A percentile compares a stretch with the other conserved stretches of the same genome.
phyloP scores from a whole-genome alignment of 2,888 invertebrate species.

The Pyrgus malvae region DNA sequence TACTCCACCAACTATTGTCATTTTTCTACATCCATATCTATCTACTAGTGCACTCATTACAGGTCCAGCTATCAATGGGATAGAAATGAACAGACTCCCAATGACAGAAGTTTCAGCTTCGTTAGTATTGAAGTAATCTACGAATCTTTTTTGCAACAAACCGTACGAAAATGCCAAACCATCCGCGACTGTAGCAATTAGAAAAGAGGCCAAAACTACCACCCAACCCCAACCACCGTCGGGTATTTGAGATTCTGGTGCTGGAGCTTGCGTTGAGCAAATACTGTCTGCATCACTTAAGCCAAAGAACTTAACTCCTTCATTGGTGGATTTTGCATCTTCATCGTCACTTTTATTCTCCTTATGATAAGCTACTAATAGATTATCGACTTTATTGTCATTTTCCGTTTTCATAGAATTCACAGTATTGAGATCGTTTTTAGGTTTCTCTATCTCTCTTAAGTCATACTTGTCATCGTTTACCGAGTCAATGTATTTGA shows the following conservation, averaged over 20 bases:
- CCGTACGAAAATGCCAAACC: constrained; percentile 97
- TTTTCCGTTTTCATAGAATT: constrained; percentile 66
- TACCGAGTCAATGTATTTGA: constrained; percentile 64
- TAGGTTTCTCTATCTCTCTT: constrained; percentile 48
- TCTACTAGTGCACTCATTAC: constrained; percentile 92
- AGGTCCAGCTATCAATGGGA: constrained; percentile 92
- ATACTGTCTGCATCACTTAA: constrained; percentile 77
- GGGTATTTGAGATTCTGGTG: constrained; percentile 83
- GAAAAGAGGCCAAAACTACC: constrained; percentile 91
- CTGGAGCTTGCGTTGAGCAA: constrained; percentile 60
- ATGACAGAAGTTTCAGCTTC: constrained; percentile 94
- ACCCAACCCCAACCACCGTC: constrained; percentile 97
- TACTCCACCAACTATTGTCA: constrained; percentile 88
- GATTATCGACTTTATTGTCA: constrained; percentile 47
- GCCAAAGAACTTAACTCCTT: constrained; percentile 78
- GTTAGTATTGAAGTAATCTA: constrained; percentile 88
- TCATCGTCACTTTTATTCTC: constrained; percentile 63
- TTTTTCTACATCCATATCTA: constrained; percentile 89
- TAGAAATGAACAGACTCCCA: constrained; percentile 93
- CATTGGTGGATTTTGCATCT: constrained; percentile 68
- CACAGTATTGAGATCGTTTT: constrained; percentile 63
- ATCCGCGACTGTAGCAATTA: constrained; percentile 94
- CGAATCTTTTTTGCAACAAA: constrained; percentile 90
- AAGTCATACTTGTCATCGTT: constrained; percentile 53
- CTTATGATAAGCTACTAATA: constrained; percentile 58